A percentile compares a stretch with the other conserved stretches of the same genome.
Evolutionary conservation across 2,113 vertebrate genomes (phyloP).

Genomic region (Podocnemis expansa): DNA sequence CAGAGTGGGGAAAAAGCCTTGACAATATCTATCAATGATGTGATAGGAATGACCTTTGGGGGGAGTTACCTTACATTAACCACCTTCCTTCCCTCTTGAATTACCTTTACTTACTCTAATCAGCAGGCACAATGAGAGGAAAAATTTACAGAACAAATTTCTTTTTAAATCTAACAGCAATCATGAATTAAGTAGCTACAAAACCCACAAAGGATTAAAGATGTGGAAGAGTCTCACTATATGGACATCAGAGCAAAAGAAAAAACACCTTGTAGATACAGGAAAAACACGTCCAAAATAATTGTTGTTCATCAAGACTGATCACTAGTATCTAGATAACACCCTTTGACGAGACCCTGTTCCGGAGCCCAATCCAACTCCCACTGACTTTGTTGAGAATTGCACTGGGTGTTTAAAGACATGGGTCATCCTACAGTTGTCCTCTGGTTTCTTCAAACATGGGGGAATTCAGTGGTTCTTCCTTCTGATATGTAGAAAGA

Average conservation of each 20-base stretch:
- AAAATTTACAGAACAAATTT: not conserved
- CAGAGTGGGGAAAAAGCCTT: no score
- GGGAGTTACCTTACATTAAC: not conserved
- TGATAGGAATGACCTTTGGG: not conserved
- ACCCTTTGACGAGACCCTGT: not conserved
- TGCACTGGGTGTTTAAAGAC: not conserved
- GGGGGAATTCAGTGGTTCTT: not conserved
- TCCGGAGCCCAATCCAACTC: not conserved
- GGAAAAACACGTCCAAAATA: not conserved
- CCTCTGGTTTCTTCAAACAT: not conserved
- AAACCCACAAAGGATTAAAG: rapidly evolving
- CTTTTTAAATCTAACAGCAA: not conserved
- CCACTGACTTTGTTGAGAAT: not conserved
- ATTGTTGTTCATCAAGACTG: not conserved
- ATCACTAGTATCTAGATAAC: rapidly evolving
- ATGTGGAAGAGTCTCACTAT: rapidly evolving
- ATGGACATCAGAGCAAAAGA: not conserved
- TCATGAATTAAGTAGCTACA: not conserved
- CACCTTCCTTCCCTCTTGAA: not conserved
- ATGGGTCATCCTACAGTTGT: not conserved
- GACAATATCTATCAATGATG: not conserved
- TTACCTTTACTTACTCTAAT: not conserved
- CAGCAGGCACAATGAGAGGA: not conserved
- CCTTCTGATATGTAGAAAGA: not conserved
- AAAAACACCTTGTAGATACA: not conserved